Percentiles rank a stretch among this genome's conserved stretches.
Conservation (phyloP, 1,140 invertebrate genomes). For the Trichonephila inaurata region DNA sequence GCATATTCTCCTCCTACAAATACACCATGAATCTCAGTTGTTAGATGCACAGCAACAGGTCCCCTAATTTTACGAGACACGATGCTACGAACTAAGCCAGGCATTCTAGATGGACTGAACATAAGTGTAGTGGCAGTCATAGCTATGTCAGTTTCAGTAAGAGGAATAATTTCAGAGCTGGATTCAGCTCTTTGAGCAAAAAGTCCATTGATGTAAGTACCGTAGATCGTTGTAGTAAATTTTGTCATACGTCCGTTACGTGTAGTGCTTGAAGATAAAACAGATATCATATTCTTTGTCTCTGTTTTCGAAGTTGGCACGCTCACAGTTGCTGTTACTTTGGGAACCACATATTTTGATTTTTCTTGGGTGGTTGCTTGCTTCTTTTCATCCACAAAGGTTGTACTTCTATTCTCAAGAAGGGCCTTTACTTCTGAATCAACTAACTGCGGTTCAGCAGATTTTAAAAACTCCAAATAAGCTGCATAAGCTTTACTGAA, state of each 20-base stretch:
- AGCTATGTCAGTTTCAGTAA: conserved; percentile 24
- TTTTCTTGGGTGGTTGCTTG: neutral
- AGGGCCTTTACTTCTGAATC: neutral
- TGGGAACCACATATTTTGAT: conserved; percentile 4
- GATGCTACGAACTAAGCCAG: conserved; percentile 84
- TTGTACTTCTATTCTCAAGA: neutral
- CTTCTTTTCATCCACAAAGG: neutral
- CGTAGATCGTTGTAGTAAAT: conserved; percentile 80
- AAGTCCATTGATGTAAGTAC: conserved; percentile 81
- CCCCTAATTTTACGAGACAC: conserved; percentile 83
- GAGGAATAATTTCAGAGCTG: conserved; percentile 63
- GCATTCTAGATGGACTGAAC: conserved; percentile 44
- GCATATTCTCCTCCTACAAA: conserved; percentile 93
- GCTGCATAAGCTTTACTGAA: conserved; percentile 71
- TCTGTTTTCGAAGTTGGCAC: neutral
- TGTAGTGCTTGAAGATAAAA: conserved; percentile 79
- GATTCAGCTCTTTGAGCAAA: conserved; percentile 82
- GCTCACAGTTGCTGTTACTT: conserved; percentile 36
- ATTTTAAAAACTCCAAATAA: conserved; percentile 62
- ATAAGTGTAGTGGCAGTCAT: neutral
- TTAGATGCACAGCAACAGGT: conserved; percentile 79
- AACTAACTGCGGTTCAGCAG: neutral
- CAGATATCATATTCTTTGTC: conserved; percentile 80
- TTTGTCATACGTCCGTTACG: conserved; percentile 79
- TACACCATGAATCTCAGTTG: conserved; percentile 92